phyloP scores from a whole-genome alignment of 2,797 vertebrate species.

The Danionella dracula region DNA sequence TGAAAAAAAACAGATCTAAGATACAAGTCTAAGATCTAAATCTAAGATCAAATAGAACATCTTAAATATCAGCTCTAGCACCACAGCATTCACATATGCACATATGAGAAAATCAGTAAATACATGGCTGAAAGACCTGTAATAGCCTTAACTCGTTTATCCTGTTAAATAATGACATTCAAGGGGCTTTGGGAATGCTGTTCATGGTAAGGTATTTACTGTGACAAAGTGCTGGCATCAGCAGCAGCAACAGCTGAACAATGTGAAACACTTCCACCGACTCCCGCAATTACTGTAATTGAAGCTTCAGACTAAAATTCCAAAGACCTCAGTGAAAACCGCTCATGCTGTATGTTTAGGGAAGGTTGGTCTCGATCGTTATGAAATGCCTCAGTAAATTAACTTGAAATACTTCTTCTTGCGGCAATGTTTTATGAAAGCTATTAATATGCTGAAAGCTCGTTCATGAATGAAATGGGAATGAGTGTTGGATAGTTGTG shows the following conservation, averaged over 20 bases:
- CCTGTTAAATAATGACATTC: neutral
- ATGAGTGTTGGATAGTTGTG: no score
- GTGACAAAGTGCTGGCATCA: conserved; percentile 13
- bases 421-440: neutral
- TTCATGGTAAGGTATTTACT: conserved; percentile 12
- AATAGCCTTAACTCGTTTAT: conserved; percentile 12
- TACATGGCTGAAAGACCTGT: no score
- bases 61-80: no score
- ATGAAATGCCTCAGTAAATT: conserved; percentile 5
- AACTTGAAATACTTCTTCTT: conserved; percentile 1
- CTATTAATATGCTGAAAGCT: neutral
- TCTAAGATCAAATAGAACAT: no score
- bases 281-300: conserved; percentile 33
- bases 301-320: conserved; percentile 14
- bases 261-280: conserved; percentile 22
- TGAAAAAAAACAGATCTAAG: no score
- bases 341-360: neutral
- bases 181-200: neutral
- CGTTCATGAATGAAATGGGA: no score
- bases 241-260: neutral
- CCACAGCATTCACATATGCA: no score
- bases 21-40: no score
- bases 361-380: neutral
- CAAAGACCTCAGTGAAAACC: neutral
- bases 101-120: no score